Evolutionary conservation across 2,797 vertebrate species (phyloP).

Genomic region (Scyliorhinus canicula): DNA sequence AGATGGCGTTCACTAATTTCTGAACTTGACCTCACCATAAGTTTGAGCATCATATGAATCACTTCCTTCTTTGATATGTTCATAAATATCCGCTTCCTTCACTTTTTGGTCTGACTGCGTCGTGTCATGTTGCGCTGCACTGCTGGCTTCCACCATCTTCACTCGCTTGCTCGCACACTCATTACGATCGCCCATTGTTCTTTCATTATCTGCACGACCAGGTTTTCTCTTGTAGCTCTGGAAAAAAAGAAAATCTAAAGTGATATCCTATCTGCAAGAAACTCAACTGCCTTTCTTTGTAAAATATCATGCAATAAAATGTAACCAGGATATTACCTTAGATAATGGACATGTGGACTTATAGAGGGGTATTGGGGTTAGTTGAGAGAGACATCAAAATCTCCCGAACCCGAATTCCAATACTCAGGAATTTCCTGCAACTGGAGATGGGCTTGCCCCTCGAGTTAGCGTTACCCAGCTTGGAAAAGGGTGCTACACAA

Average conservation of each 20-base stretch:
- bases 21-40: constrained; percentile 67
- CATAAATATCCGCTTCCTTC: constrained; percentile 78
- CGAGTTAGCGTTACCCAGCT: not conserved
- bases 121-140: constrained; percentile 47
- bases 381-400: not conserved
- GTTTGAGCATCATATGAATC: constrained; percentile 77
- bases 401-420: not conserved
- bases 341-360: not conserved
- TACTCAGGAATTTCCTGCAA: not conserved
- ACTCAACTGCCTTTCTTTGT: not conserved
- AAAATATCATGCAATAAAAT: not conserved
- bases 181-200: constrained; percentile 72
- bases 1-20: too few species aligned
- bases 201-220: constrained; percentile 79
- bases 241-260: not conserved
- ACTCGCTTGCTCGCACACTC: constrained; percentile 80
- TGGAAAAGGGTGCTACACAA: not conserved
- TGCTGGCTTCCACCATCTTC: constrained; percentile 66
- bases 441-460: not conserved
- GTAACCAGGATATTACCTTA: not conserved
- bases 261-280: not conserved
- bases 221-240: constrained; percentile 93
- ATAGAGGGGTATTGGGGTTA: not conserved
- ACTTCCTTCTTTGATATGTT: constrained; percentile 73
- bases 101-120: constrained; percentile 47